phyloP scores from a whole-genome alignment of 2,797 vertebrate genomes.

The Jordanella pulchra region DNA sequence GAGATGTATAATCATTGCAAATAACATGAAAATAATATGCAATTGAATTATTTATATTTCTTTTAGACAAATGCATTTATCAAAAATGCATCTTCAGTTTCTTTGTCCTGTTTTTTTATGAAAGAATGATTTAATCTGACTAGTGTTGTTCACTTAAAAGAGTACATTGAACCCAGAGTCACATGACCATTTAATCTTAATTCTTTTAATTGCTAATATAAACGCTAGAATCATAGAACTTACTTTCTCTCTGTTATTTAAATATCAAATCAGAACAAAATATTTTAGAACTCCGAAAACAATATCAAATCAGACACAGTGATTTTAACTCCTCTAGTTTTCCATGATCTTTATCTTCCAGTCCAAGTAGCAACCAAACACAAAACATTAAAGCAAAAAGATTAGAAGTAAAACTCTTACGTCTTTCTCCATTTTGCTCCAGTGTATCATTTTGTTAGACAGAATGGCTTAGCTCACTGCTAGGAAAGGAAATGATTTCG shows the following conservation, averaged over 20 bases:
- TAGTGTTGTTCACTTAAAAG: neutral
- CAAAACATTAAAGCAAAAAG: neutral
- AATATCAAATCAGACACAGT: neutral
- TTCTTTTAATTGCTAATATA: neutral
- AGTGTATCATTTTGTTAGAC: constrained; percentile 23
- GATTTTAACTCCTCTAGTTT: neutral
- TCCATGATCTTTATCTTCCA: neutral
- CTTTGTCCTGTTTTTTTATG: too few relatives aligned
- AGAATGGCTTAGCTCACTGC: neutral
- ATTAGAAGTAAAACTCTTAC: constrained; percentile 43
- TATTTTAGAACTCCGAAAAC: neutral
- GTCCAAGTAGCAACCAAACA: neutral
- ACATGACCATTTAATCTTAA: neutral
- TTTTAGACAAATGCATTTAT: too few relatives aligned
- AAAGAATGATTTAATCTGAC: too few relatives aligned
- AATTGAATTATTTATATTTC: too few relatives aligned
- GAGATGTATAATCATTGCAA: too few relatives aligned
- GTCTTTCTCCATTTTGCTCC: constrained; percentile 55
- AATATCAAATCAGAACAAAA: neutral
- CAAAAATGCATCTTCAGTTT: too few relatives aligned
- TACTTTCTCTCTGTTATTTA: too few relatives aligned
- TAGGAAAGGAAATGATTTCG: neutral
- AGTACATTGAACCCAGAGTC: neutral
- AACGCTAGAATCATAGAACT: too few relatives aligned
- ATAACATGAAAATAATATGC: too few relatives aligned